Evolutionary conservation across 2,113 vertebrate species (phyloP).

Genomic region (Gracilinanus agilis): DNA sequence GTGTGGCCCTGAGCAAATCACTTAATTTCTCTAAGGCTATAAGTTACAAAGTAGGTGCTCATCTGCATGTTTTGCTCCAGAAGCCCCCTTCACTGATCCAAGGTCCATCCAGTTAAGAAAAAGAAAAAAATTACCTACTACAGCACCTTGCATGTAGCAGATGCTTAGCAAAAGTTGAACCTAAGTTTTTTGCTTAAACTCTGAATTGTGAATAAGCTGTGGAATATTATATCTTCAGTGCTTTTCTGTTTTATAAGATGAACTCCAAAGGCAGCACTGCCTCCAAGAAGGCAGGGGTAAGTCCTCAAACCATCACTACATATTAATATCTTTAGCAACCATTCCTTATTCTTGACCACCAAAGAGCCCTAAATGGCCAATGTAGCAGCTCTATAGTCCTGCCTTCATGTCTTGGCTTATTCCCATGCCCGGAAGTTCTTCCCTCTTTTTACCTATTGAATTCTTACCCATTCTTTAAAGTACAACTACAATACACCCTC

Average conservation of each 20-base stretch:
- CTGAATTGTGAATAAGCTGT: too few species aligned
- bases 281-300: neutral
- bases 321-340: neutral
- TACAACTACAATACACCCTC: neutral
- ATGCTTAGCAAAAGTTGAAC: too few species aligned
- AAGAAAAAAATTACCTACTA: too few species aligned
- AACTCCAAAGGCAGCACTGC: neutral
- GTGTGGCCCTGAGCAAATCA: neutral
- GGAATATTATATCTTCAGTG: neutral
- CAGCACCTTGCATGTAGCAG: too few species aligned
- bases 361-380: neutral
- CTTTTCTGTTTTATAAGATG: neutral
- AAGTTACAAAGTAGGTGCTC: neutral
- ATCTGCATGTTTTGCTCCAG: too few species aligned
- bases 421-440: neutral
- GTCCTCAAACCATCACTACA: neutral
- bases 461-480: neutral
- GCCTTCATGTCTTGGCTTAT: neutral
- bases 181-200: too few species aligned
- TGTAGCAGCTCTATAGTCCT: neutral
- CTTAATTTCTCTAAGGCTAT: neutral
- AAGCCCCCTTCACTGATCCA: too few species aligned
- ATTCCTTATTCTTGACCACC: neutral
- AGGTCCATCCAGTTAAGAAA: too few species aligned
- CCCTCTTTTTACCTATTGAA: neutral